Evolutionary conservation across 2,113 vertebrate genomes (phyloP).

Genomic region (Meles meles): DNA sequence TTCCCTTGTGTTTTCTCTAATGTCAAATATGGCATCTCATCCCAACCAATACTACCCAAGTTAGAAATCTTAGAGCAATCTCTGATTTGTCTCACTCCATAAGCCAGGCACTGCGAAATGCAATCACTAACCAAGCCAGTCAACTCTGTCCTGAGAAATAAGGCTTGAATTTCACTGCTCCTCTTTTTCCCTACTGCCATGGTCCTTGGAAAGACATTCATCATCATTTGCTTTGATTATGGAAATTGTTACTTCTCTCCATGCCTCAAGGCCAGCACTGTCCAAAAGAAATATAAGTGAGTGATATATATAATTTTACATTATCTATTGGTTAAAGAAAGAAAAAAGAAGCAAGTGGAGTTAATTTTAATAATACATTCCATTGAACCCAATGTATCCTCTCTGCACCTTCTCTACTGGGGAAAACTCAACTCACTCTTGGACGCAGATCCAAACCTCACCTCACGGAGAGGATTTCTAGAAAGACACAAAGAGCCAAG

Average conservation of each 20-base stretch:
- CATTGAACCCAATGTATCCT: neutral
- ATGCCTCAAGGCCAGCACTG: neutral
- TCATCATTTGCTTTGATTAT: neutral
- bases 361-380: neutral
- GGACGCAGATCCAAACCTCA: neutral
- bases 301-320: neutral
- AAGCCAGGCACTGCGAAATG: neutral
- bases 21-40: neutral
- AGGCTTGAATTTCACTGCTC: neutral
- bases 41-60: neutral
- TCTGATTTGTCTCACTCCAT: neutral
- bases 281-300: neutral
- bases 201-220: neutral
- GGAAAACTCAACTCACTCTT: neutral
- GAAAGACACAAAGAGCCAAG: neutral
- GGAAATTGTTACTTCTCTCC: neutral
- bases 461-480: neutral
- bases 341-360: neutral
- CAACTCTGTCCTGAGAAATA: neutral
- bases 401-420: neutral
- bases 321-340: neutral
- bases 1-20: neutral
- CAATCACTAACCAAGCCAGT: neutral
- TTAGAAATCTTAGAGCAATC: neutral
- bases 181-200: neutral